Evolutionary conservation across 2,797 vertebrate genomes (phyloP).

Genomic region (Notolepis coatsorum): DNA sequence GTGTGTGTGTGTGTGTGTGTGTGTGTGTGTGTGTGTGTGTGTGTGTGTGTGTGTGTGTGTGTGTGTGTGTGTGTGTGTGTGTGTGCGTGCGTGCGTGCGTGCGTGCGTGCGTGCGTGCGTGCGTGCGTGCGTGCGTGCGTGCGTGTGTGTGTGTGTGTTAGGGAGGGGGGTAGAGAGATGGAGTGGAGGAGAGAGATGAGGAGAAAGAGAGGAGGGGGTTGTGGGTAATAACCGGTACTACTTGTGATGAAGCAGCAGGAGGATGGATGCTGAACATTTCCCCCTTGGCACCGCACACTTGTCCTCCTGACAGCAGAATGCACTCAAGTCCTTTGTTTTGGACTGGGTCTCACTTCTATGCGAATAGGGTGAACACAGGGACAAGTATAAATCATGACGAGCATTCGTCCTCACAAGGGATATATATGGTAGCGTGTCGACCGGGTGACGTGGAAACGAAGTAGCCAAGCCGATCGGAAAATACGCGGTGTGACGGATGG

Average conservation of each 20-base stretch:
- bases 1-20: too few species aligned
- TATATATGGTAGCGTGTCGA: slow-evolving; percentile 15
- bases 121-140: too few species aligned
- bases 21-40: too few species aligned
- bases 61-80: too few species aligned
- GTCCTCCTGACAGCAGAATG: not conserved
- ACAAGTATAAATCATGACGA: slow-evolving; percentile 19
- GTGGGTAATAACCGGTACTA: not conserved
- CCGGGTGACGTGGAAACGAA: slow-evolving; percentile 14
- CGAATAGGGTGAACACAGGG: slow-evolving; percentile 41
- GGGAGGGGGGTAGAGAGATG: not conserved
- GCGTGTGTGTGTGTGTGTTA: too few species aligned
- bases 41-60: too few species aligned
- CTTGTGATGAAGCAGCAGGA: not conserved
- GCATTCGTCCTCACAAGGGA: slow-evolving; percentile 19
- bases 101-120: too few species aligned
- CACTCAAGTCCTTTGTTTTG: not conserved
- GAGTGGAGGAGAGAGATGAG: not conserved
- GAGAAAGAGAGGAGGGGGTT: too few species aligned
- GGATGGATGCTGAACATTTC: slow-evolving; percentile 8
- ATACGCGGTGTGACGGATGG: slow-evolving; percentile 21
- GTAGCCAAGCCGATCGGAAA: slow-evolving; percentile 11
- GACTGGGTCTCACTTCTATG: slow-evolving; percentile 10
- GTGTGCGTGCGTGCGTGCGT: too few species aligned
- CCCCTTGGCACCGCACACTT: not conserved